Percentiles rank a stretch among this genome's conserved stretches.
phyloP scores from a whole-genome alignment of 2,888 invertebrate species.

The Tipula vernalis region DNA sequence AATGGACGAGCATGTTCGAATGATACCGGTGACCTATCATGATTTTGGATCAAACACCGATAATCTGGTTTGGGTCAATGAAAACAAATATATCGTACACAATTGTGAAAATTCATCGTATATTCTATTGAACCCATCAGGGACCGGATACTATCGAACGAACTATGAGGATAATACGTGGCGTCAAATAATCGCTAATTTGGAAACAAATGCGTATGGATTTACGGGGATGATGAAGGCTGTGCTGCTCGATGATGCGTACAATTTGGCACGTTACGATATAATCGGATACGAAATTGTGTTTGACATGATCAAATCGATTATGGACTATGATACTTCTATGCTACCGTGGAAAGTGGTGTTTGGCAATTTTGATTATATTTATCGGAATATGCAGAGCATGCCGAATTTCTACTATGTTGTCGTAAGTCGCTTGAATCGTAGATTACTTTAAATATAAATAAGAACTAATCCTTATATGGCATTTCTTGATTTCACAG shows the following conservation, averaged over 20 bases:
- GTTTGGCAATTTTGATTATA: neutral
- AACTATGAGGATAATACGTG: conserved; percentile 13
- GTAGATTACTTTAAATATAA: neutral
- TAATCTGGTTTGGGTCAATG: neutral
- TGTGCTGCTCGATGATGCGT: conserved; percentile 13
- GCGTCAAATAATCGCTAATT: conserved; percentile 9
- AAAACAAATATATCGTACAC: neutral
- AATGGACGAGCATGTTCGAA: neutral
- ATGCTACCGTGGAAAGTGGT: conserved; percentile 12
- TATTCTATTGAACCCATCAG: conserved; percentile 11
- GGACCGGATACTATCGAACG: conserved; percentile 11
- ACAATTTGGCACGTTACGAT: conserved; percentile 12
- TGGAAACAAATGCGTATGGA: conserved; percentile 5
- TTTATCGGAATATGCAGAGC: neutral
- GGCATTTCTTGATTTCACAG: neutral
- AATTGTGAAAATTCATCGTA: neutral
- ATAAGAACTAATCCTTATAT: too few relatives aligned
- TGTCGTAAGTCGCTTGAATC: neutral
- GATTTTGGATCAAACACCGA: conserved; percentile 1
- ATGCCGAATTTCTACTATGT: neutral
- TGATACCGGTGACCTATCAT: neutral
- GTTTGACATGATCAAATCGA: conserved; percentile 10
- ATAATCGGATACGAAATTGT: conserved; percentile 13
- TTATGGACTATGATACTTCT: conserved; percentile 11
- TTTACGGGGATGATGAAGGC: conserved; percentile 12